Percentiles rank a stretch among this genome's conserved stretches.
Evolutionary conservation across 2,888 invertebrate genomes (phyloP).

Genomic region (Melangyna quadrimaculata): DNA sequence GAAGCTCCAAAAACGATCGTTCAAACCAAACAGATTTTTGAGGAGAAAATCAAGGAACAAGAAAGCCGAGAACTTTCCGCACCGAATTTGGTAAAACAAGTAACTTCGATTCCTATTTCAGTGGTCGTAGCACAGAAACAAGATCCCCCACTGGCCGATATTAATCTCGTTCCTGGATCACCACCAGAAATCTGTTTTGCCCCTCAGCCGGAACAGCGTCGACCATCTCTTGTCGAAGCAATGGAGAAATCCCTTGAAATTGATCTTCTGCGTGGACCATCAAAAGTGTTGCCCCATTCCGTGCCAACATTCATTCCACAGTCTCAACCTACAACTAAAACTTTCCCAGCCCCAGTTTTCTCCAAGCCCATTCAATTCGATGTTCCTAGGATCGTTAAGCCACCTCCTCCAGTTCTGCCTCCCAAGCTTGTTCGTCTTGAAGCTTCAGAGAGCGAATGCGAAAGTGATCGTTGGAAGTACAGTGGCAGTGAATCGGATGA

Average conservation of each 20-base stretch:
- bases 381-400: slow-evolving; percentile 82
- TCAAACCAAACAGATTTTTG: slow-evolving; percentile 76
- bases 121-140: slow-evolving; percentile 73
- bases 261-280: slow-evolving; percentile 82
- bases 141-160: slow-evolving; percentile 81
- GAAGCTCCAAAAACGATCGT: slow-evolving; percentile 74
- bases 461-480: slow-evolving; percentile 86
- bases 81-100: slow-evolving; percentile 81
- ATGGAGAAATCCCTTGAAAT: slow-evolving; percentile 83
- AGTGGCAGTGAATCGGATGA: slow-evolving; percentile 86
- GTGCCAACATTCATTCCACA: slow-evolving; percentile 83
- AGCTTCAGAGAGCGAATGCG: slow-evolving; percentile 86
- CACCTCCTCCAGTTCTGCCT: slow-evolving; percentile 83
- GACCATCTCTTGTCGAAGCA: slow-evolving; percentile 83
- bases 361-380: slow-evolving; percentile 82
- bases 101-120: slow-evolving; percentile 75
- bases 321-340: slow-evolving; percentile 76
- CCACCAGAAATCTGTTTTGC: slow-evolving; percentile 87
- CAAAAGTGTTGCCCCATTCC: slow-evolving; percentile 82
- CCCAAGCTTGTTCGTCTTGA: slow-evolving; percentile 83
- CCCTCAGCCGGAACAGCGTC: slow-evolving; percentile 82
- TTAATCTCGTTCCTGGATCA: slow-evolving; percentile 85
- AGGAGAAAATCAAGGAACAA: slow-evolving; percentile 73
- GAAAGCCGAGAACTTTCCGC: slow-evolving; percentile 80
- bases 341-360: slow-evolving; percentile 78